Evolutionary conservation across 2,888 invertebrate genomes (phyloP).

Genomic region (Ormia ochracea): DNA sequence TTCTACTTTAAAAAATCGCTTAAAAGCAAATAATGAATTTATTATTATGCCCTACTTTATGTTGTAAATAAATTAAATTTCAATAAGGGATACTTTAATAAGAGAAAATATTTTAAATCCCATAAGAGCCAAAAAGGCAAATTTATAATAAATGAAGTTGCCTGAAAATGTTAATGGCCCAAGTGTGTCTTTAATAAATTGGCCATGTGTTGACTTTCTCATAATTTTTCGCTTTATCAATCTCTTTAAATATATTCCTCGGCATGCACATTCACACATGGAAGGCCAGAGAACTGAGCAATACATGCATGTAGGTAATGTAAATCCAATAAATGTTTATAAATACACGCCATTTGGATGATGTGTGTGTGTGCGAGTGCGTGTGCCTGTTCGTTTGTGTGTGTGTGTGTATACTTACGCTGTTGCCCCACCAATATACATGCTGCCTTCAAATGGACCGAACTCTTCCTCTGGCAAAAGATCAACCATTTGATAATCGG

Average conservation of each 20-base stretch:
- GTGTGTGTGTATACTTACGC: too few relatives aligned
- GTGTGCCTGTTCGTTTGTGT: too few relatives aligned
- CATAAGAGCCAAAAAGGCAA: constrained; percentile 12
- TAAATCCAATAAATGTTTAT: neutral
- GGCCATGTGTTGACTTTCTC: constrained; percentile 2
- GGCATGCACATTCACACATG: neutral
- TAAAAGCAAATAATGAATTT: neutral
- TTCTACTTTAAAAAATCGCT: neutral
- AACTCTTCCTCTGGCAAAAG: constrained; percentile 90
- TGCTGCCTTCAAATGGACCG: constrained; percentile 94
- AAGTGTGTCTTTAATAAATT: constrained; percentile 23
- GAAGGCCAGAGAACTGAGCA: neutral
- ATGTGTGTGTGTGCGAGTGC: too few relatives aligned
- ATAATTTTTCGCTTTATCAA: constrained; percentile 2
- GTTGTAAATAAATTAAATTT: constrained; percentile 35
- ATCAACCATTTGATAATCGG: constrained; percentile 92
- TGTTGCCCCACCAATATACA: constrained; percentile 95
- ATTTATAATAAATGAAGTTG: constrained; percentile 9
- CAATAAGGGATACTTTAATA: constrained; percentile 20
- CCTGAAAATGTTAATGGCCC: constrained; percentile 15
- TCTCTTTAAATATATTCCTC: neutral
- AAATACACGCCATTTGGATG: too few relatives aligned
- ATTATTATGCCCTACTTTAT: neutral
- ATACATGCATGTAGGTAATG: neutral
- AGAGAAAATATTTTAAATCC: constrained; percentile 23